Base-by-base conservation (phyloP, 1,140 invertebrate species). In the Drosophila lacteicornis region DNA sequence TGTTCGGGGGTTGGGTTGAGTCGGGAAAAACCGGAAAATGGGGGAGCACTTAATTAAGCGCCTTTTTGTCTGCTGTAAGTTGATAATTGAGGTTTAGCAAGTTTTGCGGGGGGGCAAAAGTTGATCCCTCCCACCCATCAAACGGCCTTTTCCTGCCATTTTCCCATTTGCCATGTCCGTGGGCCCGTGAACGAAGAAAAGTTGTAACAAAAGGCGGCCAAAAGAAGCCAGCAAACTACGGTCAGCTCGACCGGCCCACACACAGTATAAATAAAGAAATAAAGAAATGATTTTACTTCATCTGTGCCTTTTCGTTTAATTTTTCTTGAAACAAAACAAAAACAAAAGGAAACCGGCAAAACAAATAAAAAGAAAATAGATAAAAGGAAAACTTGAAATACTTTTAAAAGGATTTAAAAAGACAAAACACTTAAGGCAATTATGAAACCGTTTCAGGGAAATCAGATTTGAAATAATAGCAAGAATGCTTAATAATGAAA, bases 1-100 rank as follows among this genome's bases (percentile, higher is more conserved):
- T 3, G n/a, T 12, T n/a, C 1, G 13, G 45, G 8, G 19, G 33
- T 38, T 6, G 40, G 30, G 17, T 0, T 2, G 36, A 40, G 47
- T 43, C 36, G 51, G n/a, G 45, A 33, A 33, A 76, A 81, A 81
- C 25, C 36, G 38, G 57, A 85, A 85, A 85, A 75, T 85, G 78
- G 82, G 75, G 59, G 69, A 51, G 78, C 82, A 85, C 82, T 85
- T 85, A 85, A 85, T 85, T 85, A 85, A 84, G 80, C 81, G 81
- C 81, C 80, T 76, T 79, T 79, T 84, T 84, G 81, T 84, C 81
- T 82, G 76, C 76, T 79, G 70, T 84, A 82, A 84, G 81, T 84
- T 84, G 81, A 84, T 84, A 84, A 84, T 84, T 84, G 81, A 82
- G 81, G 80, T 82, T 82, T 79, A 68, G 76, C 79, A 75, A 59